Percentiles rank a stretch among this genome's conserved stretches.
Conservation (phyloP, 2,797 vertebrate genomes). For the Poliocrania exsul region DNA sequence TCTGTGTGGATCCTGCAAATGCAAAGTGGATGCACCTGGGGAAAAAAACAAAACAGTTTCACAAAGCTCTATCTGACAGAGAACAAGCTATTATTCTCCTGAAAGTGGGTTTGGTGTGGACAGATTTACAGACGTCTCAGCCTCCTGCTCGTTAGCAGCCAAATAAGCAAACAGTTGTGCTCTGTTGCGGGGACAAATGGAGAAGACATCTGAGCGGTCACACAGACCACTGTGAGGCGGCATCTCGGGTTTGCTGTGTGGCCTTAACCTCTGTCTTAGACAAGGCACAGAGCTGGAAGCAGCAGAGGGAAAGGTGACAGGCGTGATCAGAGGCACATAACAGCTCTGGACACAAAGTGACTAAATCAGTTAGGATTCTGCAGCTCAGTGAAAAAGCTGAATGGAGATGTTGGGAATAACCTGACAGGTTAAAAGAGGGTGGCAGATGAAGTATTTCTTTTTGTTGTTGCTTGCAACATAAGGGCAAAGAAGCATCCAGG, state of each 20-base stretch:
- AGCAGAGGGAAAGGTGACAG: background rate
- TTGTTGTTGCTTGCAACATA: background rate
- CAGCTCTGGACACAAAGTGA: background rate
- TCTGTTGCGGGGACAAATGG: background rate
- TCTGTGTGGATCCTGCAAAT: background rate
- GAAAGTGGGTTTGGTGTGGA: background rate
- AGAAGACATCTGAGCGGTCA: background rate
- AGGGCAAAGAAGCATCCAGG: background rate
- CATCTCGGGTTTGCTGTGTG: fast-evolving
- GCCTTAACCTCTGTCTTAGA: background rate
- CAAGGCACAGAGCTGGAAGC: background rate
- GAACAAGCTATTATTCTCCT: background rate
- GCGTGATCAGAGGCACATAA: background rate
- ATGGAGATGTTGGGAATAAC: background rate
- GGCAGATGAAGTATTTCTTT: background rate
- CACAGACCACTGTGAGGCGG: fast-evolving
- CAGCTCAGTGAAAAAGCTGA: background rate
- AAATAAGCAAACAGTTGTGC: background rate
- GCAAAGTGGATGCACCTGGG: background rate
- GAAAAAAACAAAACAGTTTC: background rate
- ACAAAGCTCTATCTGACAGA: background rate
- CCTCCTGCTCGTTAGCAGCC: background rate
- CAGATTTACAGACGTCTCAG: background rate
- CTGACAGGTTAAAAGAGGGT: background rate
- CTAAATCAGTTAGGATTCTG: background rate